Base-by-base conservation (phyloP, 2,797 vertebrate genomes). In the Varecia variegata region DNA sequence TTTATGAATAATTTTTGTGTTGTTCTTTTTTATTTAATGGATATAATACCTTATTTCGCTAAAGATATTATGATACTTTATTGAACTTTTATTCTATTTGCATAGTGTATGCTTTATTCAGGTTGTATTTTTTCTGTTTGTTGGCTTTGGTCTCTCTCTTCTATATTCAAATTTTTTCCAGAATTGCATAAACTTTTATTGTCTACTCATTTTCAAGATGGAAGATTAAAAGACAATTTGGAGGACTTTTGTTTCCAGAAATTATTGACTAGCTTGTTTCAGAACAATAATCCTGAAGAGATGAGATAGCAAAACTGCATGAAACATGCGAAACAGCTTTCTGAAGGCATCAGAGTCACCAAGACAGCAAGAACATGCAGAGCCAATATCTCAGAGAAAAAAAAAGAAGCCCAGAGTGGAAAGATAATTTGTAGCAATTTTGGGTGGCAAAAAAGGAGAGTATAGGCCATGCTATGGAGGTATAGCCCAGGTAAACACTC, bases 151-250 rank as follows among this genome's bases (percentile, higher is more conserved):
- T 90, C 15, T 50, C 35, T 21, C 23, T 45, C 13, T 84, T 17
- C 50, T 56, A 81, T 67, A 91, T 88, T 88, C 9, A 65, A 95
- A 62, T 92, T 92, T 8, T 86, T 89, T 89, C 27, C 20, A 84
- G 56, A 94, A 88, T 43, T 90, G 38, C 15, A 40, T 76, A 62
- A 73, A 71, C 14, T 80, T 93, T 80, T 67, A 65, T 74, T 82
- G 23, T 74, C 18, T 70, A 43, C 20, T 77, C 3, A 70, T 96
- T 93, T 95, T 93, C 65, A 90, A 71, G 65, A 93, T 32, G 32
- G 14, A 32, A 90, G 2, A 90, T 30, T 86, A 90, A 90, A 88
- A 84, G 2, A 32, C 15, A 92, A 15, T 60, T 90, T 35, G 40
- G 21, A 71, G 32, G 60, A 77, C 21, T 67, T 93, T 17, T 87